phyloP scores from a whole-genome alignment of 2,797 vertebrate genomes.

The Lemur catta region DNA sequence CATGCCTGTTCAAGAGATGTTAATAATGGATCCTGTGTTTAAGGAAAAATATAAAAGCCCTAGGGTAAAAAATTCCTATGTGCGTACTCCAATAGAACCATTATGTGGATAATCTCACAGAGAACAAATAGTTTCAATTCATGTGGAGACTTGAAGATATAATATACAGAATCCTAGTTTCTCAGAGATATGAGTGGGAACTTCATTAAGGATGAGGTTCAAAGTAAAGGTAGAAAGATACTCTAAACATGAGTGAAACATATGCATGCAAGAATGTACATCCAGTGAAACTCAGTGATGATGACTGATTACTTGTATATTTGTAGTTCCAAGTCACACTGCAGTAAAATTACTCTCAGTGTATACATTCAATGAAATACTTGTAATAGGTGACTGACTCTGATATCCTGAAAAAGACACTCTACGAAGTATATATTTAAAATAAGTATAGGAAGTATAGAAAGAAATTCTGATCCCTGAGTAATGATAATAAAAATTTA shows the following conservation, averaged over 20 bases:
- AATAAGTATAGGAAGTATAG: not conserved
- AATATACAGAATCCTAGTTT: not conserved
- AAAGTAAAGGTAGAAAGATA: not conserved
- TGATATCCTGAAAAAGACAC: not conserved
- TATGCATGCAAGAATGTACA: not conserved
- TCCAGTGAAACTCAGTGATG: not conserved
- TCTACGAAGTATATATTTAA: not conserved
- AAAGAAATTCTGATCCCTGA: not conserved
- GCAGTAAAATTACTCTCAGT: not conserved
- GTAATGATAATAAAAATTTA: conserved; percentile 34
- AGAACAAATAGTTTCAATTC: not conserved
- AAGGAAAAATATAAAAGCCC: not conserved
- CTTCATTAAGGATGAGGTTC: not conserved
- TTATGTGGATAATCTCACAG: not conserved
- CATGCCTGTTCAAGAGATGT: not conserved
- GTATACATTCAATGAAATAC: not conserved
- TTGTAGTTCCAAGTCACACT: not conserved
- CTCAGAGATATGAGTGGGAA: not conserved
- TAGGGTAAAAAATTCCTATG: not conserved
- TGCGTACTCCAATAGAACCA: not conserved
- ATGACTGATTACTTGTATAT: not conserved
- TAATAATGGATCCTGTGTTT: not conserved
- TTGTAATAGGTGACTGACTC: not conserved
- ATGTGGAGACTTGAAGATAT: not conserved
- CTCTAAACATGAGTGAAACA: not conserved